A percentile compares a stretch with the other conserved stretches of the same genome.
These are phyloP conservation scores for Cantharis rustica DNA, from an alignment of 2,888 invertebrate species.

Conservation along the genomic window DNA sequence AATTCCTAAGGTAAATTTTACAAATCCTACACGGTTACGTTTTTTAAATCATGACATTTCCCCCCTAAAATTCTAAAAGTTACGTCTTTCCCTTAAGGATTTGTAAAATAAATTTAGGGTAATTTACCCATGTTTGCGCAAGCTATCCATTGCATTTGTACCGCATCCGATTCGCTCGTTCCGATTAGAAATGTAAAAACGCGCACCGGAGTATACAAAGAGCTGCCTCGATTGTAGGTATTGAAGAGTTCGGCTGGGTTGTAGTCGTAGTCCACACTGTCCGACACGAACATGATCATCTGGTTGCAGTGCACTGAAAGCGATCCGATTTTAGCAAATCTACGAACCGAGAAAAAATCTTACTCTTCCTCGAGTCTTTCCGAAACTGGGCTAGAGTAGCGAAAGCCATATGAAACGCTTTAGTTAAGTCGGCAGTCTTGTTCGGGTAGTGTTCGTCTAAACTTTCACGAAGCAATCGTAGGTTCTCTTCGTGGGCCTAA, in stretches of 20 bases:
- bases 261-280: constrained; percentile 93
- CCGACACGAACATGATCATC: constrained; percentile 97
- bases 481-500: constrained; percentile 55
- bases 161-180: constrained; percentile 73
- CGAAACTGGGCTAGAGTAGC: constrained; percentile 66
- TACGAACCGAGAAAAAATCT: background rate
- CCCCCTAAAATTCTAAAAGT: too few species aligned
- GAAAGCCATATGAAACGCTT: constrained; percentile 74
- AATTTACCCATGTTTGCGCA: constrained; percentile 84
- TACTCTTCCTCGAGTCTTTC: constrained; percentile 27
- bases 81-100: too few species aligned
- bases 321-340: background rate
- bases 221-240: constrained; percentile 68
- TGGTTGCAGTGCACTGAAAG: constrained; percentile 71
- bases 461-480: constrained; percentile 51
- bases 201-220: constrained; percentile 55
- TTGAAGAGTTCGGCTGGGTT: constrained; percentile 78
- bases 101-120: too few species aligned
- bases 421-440: constrained; percentile 45
- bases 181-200: constrained; percentile 98
- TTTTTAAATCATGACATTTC: too few species aligned
- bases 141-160: constrained; percentile 96
- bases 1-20: too few species aligned
- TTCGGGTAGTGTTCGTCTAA: constrained; percentile 44
- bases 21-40: too few species aligned